Percentiles rank a stretch among this genome's conserved stretches.
Conservation (phyloP, 1,140 invertebrate species). For the roundworm (Caenorhabditis elegans) region DNA sequence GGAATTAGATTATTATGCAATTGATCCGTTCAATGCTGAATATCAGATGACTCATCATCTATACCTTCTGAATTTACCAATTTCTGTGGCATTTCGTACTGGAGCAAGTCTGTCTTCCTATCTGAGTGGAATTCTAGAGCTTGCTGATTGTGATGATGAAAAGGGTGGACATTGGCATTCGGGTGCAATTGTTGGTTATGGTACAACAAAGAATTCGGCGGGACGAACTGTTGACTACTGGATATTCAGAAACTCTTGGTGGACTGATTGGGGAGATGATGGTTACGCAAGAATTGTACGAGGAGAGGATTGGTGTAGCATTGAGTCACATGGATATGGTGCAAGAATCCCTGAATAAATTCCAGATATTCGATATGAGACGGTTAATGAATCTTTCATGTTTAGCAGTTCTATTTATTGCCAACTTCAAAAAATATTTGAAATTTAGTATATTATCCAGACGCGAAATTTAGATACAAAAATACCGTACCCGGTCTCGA, state of each 20-base stretch:
- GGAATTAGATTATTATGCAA: background rate
- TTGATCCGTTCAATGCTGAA: constrained; percentile 8
- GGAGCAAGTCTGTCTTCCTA: background rate
- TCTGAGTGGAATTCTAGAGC: background rate
- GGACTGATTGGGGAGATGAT: background rate
- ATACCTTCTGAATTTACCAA: background rate
- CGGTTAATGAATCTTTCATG: too few relatives aligned
- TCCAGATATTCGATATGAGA: too few relatives aligned
- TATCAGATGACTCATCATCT: background rate
- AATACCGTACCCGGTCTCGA: too few relatives aligned
- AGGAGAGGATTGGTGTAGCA: background rate
- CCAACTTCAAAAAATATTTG: too few relatives aligned
- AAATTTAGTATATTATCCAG: too few relatives aligned
- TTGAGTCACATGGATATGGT: background rate
- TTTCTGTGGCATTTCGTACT: background rate
- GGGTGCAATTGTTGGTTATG: background rate
- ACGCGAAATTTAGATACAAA: too few relatives aligned
- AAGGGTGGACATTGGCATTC: background rate
- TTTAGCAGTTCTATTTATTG: too few relatives aligned
- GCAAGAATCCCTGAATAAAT: background rate
- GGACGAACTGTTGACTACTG: background rate
- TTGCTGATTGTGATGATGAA: background rate
- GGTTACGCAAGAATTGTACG: background rate
- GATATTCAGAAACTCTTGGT: background rate
- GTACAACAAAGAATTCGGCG: background rate